These are phyloP conservation scores for Irena cyanogastra DNA, from an alignment of 2,113 vertebrate species.

Conservation along the genomic window DNA sequence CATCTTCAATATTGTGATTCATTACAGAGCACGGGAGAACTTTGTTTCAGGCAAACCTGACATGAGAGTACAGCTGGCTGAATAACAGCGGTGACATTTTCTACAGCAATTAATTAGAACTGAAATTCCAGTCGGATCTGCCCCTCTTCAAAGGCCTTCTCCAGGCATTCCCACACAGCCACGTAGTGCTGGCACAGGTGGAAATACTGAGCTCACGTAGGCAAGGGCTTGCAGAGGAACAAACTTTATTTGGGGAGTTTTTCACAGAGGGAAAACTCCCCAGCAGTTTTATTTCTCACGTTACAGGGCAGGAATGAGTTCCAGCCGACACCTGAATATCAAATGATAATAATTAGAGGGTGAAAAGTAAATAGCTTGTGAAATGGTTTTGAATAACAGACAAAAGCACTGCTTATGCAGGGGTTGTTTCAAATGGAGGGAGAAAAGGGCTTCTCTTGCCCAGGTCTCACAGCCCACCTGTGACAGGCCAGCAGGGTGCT, in stretches of 20 bases:
- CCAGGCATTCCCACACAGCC: constrained; percentile 49
- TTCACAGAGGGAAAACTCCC: not conserved
- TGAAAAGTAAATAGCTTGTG: not conserved
- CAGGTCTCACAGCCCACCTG: not conserved
- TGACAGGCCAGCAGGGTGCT: not conserved
- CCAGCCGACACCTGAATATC: not conserved
- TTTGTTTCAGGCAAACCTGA: constrained; percentile 59
- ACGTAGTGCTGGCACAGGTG: not conserved
- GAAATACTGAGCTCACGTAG: constrained; percentile 42
- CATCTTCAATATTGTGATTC: constrained; percentile 47
- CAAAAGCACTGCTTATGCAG: not conserved
- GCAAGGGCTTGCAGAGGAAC: not conserved
- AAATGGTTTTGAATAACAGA: not conserved
- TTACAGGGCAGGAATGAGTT: not conserved
- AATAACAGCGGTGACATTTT: constrained; percentile 56
- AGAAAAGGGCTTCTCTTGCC: not conserved
- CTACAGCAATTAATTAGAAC: constrained; percentile 54
- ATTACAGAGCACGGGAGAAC: constrained; percentile 26
- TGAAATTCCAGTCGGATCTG: constrained; percentile 45
- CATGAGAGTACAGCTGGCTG: constrained; percentile 39
- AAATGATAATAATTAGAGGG: not conserved
- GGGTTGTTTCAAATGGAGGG: not conserved
- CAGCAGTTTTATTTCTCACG: not conserved
- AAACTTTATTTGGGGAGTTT: not conserved
- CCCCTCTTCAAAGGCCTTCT: constrained; percentile 57